A percentile compares a stretch with the other conserved stretches of the same genome.
Conservation (phyloP, 1,140 invertebrate species). For the Leucophenga varia region DNA sequence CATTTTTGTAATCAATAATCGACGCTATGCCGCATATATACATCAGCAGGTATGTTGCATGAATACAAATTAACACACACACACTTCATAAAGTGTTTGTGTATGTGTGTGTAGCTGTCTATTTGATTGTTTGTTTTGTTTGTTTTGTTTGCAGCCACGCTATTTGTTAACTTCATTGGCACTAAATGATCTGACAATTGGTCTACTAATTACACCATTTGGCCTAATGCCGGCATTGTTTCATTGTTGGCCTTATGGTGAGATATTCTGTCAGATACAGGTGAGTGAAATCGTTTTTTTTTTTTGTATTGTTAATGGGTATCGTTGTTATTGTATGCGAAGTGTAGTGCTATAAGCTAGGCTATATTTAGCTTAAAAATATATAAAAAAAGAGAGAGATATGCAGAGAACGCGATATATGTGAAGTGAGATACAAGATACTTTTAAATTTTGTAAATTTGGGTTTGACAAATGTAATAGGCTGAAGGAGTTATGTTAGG, state of each 20-base stretch:
- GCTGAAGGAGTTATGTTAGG: no score
- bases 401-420: no score
- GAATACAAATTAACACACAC: background rate
- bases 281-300: no score
- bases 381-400: no score
- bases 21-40: slow-evolving; percentile 78
- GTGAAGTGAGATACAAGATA: no score
- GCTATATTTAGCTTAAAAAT: no score
- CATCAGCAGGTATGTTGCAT: slow-evolving; percentile 71
- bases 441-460: no score
- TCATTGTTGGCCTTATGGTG: slow-evolving; percentile 85
- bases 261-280: slow-evolving; percentile 86
- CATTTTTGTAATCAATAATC: slow-evolving; percentile 80
- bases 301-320: no score
- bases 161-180: slow-evolving; percentile 81
- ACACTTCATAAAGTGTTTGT: background rate
- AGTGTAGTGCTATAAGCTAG: no score
- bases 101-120: background rate
- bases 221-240: slow-evolving; percentile 77
- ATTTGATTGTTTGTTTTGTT: background rate
- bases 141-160: slow-evolving; percentile 69
- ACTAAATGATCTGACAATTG: slow-evolving; percentile 81
- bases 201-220: slow-evolving; percentile 78
- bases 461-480: no score
- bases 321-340: no score